phyloP scores from a whole-genome alignment of 2,113 vertebrate species.

The Nibea albiflora region DNA sequence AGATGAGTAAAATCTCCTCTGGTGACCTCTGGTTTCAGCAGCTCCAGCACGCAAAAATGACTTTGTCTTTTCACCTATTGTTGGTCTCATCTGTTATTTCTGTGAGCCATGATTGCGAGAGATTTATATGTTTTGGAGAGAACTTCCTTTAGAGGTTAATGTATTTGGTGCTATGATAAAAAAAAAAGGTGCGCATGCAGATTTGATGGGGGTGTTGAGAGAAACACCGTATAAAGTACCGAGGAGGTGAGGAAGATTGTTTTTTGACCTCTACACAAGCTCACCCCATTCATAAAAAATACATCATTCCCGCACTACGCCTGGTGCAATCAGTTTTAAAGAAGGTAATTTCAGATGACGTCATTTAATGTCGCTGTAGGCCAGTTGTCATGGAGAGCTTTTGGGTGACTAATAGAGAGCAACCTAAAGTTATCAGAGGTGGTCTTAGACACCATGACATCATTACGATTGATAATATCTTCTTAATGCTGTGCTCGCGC shows the following conservation, averaged over 20 bases:
- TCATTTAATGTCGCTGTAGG: background rate
- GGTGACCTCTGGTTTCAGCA: constrained; percentile 28
- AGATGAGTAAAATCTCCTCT: constrained; percentile 56
- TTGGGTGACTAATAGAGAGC: too few relatives aligned
- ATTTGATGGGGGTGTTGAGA: constrained; percentile 30
- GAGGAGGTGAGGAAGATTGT: constrained; percentile 6
- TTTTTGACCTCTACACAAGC: constrained; percentile 6
- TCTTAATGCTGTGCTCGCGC: too few relatives aligned
- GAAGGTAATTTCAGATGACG: background rate
- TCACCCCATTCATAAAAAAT: background rate
- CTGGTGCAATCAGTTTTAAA: background rate
- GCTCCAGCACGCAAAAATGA: constrained; percentile 2
- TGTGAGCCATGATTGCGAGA: constrained; percentile 10
- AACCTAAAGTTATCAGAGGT: too few relatives aligned
- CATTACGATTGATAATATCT: too few relatives aligned
- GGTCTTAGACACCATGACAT: too few relatives aligned
- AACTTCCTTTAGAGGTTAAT: constrained; percentile 43
- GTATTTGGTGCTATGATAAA: constrained; percentile 20
- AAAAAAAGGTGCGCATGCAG: constrained; percentile 20
- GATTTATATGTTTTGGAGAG: constrained; percentile 36
- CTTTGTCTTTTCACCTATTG: constrained; percentile 25
- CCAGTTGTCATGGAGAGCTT: background rate
- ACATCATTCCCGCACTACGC: background rate
- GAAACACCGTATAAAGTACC: constrained; percentile 5
- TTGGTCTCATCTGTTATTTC: constrained; percentile 35